Percentiles rank a stretch among this genome's conserved stretches.
Conservation (phyloP, 2,797 vertebrate species). For the Clamator glandarius region DNA sequence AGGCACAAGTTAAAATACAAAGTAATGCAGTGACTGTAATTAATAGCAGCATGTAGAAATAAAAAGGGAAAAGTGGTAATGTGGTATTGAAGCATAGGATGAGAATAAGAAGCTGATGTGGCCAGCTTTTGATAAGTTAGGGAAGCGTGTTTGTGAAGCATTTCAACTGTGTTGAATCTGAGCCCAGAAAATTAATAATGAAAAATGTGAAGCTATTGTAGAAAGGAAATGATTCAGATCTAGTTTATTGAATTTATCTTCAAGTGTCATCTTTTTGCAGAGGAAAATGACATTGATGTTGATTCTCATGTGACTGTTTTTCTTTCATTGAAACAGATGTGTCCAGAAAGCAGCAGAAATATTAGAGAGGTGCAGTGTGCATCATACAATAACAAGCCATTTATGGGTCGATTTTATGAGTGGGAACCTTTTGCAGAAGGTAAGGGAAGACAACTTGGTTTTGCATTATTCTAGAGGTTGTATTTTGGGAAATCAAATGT, state of each 20-base stretch:
- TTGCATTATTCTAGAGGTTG: not conserved
- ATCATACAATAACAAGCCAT: conserved; percentile 92
- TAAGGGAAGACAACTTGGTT: conserved; percentile 72
- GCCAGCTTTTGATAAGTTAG: not conserved
- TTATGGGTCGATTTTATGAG: conserved; percentile 95
- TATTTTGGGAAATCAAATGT: not conserved
- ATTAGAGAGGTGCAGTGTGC: conserved; percentile 92
- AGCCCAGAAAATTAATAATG: conserved; percentile 27
- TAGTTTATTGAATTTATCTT: not conserved
- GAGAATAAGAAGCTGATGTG: not conserved
- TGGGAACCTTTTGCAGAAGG: conserved; percentile 97
- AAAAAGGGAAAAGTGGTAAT: not conserved
- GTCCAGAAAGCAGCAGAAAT: conserved; percentile 86
- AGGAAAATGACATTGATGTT: not conserved
- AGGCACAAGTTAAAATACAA: not conserved
- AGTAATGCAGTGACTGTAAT: not conserved
- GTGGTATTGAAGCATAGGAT: not conserved
- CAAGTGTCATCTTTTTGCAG: not conserved
- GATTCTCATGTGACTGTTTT: conserved; percentile 19
- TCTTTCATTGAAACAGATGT: conserved; percentile 74
- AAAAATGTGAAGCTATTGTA: conserved; percentile 1
- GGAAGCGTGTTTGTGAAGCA: not conserved
- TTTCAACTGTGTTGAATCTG: conserved; percentile 4
- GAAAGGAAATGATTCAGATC: conserved; percentile 7
- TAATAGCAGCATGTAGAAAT: not conserved